phyloP scores from a whole-genome alignment of 1,140 invertebrate species.

The Aphidius ervi region DNA sequence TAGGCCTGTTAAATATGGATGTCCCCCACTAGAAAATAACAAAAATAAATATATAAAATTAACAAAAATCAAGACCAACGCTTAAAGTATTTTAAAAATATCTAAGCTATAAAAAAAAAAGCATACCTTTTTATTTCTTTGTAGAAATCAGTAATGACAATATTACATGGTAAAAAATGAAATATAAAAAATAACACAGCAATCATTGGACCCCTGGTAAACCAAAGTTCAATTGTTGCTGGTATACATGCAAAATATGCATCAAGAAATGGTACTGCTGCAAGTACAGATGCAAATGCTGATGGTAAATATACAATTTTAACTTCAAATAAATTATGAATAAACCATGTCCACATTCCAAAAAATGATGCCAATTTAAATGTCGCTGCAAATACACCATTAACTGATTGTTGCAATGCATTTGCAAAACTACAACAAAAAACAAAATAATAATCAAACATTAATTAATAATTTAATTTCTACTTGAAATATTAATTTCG shows the following conservation, averaged over 20 bases:
- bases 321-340: constrained; percentile 91
- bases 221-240: constrained; percentile 89
- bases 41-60: constrained; percentile 20
- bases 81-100: too few relatives aligned
- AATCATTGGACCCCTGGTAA: constrained; percentile 71
- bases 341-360: constrained; percentile 96
- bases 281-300: constrained; percentile 87
- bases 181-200: constrained; percentile 75
- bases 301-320: constrained; percentile 94
- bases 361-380: constrained; percentile 97
- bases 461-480: neutral
- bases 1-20: constrained; percentile 97
- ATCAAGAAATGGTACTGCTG: constrained; percentile 90
- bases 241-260: constrained; percentile 93
- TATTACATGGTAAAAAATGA: constrained; percentile 85
- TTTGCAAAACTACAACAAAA: constrained; percentile 62
- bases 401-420: constrained; percentile 70
- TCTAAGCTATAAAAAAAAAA: constrained; percentile 17
- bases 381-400: constrained; percentile 86
- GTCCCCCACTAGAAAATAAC: constrained; percentile 69
- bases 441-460: neutral
- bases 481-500: neutral
- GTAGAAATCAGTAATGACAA: constrained; percentile 93
- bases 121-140: constrained; percentile 92
- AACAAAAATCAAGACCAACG: neutral